Evolutionary conservation across 1,140 invertebrate genomes (phyloP).

Genomic region (Listronotus oregonensis): DNA sequence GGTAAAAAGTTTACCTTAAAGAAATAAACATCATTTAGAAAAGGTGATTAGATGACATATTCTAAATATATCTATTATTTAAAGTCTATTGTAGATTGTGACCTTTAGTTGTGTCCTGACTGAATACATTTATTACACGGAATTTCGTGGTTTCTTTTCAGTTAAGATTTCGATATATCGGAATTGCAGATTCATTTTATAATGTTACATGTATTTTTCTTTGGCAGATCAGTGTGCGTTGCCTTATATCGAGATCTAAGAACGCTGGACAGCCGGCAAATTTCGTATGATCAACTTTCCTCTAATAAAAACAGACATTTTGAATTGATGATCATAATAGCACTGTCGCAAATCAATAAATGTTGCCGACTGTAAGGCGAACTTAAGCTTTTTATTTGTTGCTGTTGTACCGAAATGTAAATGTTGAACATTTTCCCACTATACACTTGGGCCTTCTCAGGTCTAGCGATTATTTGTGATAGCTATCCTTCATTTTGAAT

Average conservation of each 20-base stretch:
- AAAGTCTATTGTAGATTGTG: slow-evolving; percentile 28
- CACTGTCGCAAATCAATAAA: too few relatives aligned
- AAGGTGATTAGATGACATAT: slow-evolving; percentile 42
- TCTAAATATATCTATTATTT: slow-evolving; percentile 45
- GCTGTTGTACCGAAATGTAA: slow-evolving; percentile 38
- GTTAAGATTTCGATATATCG: slow-evolving; percentile 40
- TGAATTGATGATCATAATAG: too few relatives aligned
- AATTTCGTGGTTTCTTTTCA: slow-evolving; percentile 30
- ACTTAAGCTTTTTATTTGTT: slow-evolving; percentile 12
- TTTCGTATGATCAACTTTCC: slow-evolving; percentile 7
- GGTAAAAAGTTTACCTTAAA: too few relatives aligned
- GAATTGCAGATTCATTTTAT: slow-evolving; percentile 13
- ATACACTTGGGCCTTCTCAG: slow-evolving; percentile 37
- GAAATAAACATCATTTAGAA: neutral
- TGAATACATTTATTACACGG: slow-evolving; percentile 34
- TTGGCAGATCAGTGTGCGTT: slow-evolving; percentile 17
- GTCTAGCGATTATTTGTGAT: slow-evolving; percentile 51
- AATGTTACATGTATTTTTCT: slow-evolving; percentile 15
- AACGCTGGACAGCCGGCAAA: slow-evolving; percentile 23
- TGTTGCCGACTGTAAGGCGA: too few relatives aligned
- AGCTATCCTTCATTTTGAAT: slow-evolving; percentile 50
- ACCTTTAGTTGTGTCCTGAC: slow-evolving; percentile 41
- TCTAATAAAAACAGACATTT: too few relatives aligned
- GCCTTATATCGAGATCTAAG: slow-evolving; percentile 30
- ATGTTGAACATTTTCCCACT: slow-evolving; percentile 48